Percentiles rank a stretch among this genome's conserved stretches.
These are phyloP conservation scores for Cochlearius cochlearius DNA, from an alignment of 2,113 vertebrate species.

Conservation along the genomic window DNA sequence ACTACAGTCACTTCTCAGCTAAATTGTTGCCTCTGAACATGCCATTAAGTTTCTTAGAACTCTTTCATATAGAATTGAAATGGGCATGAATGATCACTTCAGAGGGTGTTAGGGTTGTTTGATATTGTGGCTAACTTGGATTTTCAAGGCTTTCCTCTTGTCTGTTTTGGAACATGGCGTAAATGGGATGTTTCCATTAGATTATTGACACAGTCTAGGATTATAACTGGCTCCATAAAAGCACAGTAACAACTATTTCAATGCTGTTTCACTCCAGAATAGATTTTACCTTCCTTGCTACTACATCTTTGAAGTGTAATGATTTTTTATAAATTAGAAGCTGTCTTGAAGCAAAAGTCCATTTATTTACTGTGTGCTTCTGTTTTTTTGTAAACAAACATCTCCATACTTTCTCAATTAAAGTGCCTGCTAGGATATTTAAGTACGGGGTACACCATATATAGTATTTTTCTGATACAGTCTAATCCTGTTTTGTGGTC, in stretches of 20 bases:
- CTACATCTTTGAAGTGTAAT: background rate
- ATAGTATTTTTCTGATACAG: background rate
- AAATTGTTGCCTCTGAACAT: background rate
- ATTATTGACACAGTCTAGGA: background rate
- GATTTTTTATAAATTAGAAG: background rate
- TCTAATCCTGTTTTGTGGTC: background rate
- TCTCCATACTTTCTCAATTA: background rate
- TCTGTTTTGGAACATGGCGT: background rate
- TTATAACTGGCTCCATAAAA: background rate
- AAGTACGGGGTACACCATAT: background rate
- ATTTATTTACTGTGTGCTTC: background rate
- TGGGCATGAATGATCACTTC: background rate
- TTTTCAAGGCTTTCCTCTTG: background rate
- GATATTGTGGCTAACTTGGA: background rate
- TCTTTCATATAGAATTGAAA: background rate
- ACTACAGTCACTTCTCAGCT: background rate
- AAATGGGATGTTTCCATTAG: background rate
- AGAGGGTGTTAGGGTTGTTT: background rate
- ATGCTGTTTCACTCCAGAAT: background rate
- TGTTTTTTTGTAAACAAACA: background rate
- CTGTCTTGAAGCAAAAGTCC: background rate
- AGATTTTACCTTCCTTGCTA: background rate
- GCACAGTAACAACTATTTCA: background rate
- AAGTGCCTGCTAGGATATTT: background rate
- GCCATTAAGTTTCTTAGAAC: background rate